A percentile compares a stretch with the other conserved stretches of the same genome.
Evolutionary conservation across 2,797 vertebrate genomes (phyloP).

Genomic region (Alcedo quadribrachys): DNA sequence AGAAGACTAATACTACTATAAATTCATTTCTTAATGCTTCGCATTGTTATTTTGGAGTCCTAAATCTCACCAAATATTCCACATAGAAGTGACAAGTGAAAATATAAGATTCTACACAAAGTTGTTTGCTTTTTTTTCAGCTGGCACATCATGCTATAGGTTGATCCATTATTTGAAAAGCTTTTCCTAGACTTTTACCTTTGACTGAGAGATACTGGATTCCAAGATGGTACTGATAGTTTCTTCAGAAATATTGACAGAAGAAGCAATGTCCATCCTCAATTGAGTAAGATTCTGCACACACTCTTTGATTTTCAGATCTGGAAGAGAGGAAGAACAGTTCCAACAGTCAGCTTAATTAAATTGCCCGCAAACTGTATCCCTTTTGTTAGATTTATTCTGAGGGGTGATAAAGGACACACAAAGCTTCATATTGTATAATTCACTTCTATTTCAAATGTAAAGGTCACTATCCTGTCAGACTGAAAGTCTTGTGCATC

Average conservation of each 20-base stretch:
- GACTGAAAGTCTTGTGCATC: not conserved
- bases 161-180: not conserved
- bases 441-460: not conserved
- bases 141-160: not conserved
- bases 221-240: slow-evolving; percentile 52
- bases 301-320: slow-evolving; percentile 63
- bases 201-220: slow-evolving; percentile 45
- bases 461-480: not conserved
- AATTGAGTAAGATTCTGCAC: slow-evolving; percentile 58
- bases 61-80: not conserved
- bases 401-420: not conserved
- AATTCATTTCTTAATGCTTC: not conserved
- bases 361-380: not conserved
- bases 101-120: not conserved
- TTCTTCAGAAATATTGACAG: slow-evolving; percentile 65
- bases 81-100: not conserved
- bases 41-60: not conserved
- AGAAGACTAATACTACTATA: not conserved
- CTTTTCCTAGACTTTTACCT: slow-evolving; percentile 45
- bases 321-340: slow-evolving; percentile 36
- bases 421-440: not conserved
- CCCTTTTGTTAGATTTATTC: not conserved
- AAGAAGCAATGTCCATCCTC: slow-evolving; percentile 39
- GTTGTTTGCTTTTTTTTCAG: not conserved
- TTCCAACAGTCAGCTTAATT: not conserved